phyloP scores from a whole-genome alignment of 2,888 invertebrate genomes.

The Napeogenes inachia region DNA sequence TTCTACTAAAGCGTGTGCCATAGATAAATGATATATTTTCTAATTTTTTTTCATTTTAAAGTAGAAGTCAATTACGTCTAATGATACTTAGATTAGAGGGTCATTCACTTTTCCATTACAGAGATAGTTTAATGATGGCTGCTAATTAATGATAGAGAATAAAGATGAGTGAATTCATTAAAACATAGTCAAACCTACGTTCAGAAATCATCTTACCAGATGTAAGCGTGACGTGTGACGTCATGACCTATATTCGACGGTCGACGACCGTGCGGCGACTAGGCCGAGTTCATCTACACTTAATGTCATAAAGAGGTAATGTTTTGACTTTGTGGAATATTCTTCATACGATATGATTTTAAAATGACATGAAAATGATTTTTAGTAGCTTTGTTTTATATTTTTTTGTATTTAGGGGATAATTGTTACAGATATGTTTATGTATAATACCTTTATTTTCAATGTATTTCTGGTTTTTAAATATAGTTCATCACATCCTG shows the following conservation, averaged over 20 bases:
- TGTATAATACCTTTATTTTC: not conserved
- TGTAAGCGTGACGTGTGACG: slow-evolving; percentile 30
- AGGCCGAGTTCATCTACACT: slow-evolving; percentile 7
- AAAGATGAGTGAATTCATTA: not conserved
- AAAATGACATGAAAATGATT: not conserved
- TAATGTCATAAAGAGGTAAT: not conserved
- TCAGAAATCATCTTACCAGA: not conserved
- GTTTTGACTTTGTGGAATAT: no score
- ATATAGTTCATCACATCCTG: not conserved
- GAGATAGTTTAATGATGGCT: no score
- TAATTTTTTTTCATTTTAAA: no score
- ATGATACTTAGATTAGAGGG: not conserved
- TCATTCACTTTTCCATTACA: no score
- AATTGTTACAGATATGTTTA: not conserved
- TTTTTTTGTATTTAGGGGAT: not conserved
- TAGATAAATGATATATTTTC: no score
- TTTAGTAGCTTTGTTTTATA: not conserved
- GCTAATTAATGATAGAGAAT: not conserved
- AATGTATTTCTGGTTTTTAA: not conserved
- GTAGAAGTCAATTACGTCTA: no score
- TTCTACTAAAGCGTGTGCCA: slow-evolving; percentile 9
- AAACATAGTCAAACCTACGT: not conserved
- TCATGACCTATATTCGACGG: slow-evolving; percentile 35
- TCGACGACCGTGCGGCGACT: slow-evolving; percentile 25
- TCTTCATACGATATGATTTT: no score